Evolutionary conservation across 2,888 invertebrate genomes (phyloP), one percentile per base, ranked within the genome.

Genomic region (Ophion ellenae): DNA sequence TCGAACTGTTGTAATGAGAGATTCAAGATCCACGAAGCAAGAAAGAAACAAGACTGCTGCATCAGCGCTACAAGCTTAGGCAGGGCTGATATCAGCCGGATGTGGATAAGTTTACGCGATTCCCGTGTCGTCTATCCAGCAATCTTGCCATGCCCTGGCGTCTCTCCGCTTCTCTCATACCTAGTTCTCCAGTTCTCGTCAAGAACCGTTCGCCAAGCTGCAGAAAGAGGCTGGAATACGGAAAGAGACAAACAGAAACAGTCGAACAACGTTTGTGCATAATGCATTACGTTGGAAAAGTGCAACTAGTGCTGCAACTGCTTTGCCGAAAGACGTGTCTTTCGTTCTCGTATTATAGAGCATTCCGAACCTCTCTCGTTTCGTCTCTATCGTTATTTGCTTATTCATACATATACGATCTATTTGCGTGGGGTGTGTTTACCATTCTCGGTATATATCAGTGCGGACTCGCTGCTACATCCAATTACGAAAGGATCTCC

Each of bases 361-460:
- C 40, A 10, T 40, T 73, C 73, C 17, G 61, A 64, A 47, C 20
- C 20, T 20, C 64, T 63, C 14, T 45, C 40, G 10, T 89, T 86
- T 86, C 14, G 28, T 81, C 76, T 81, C 84, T 88, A 90, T 92
- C 92, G 91, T 92, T 91, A 91, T 90, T 86, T 90, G 89, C 88
- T 90, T 89, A 89, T 90, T 85, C 82, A 85, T 73, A 81, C 82
- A 87, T 81, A 78, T 79, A 53, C 59, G 53, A 11, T 40, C 17
- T 61, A 20, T 73, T 17, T 53, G n/a, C 17, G 20, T 24, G 14
- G 11, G 9, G 17, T 1, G 73, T 67, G 17, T 74, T 17, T 20
- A 40, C 64, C 10, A 28, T 67, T 81, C 24, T 14, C 36, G n/a
- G 59, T 57, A 53, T 63, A 61, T 77, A 63, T 67, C 53, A 53